Base-by-base conservation (phyloP, 2,888 invertebrate species). In the Drosophila trichaetosa region DNA sequence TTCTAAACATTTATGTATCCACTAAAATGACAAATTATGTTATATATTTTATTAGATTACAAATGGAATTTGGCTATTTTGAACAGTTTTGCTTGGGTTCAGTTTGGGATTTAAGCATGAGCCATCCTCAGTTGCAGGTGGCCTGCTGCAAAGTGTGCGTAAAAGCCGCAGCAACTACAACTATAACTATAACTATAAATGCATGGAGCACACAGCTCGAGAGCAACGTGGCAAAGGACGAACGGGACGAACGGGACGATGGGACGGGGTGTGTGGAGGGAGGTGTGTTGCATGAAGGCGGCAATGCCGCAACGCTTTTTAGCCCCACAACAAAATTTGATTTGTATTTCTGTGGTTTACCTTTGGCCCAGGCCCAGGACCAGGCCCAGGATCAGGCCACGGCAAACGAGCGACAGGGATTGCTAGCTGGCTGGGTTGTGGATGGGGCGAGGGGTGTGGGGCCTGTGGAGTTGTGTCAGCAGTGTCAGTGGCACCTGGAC, bases 261-360 rank as follows among this genome's bases (percentile, higher is more conserved):
- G 53, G 13, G 27, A 6, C 16, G 7, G 54, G 16, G n/a, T 8
- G 24, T 29, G n/a, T 5, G n/a, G 38, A 29, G 33, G 34, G 11
- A 31, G 36, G 38, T 42, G 42, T 31, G 62, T 46, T 46, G 46
- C 46, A 46, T 24, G 67, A 56, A 48, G 62, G 49, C 48, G 53
- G 53, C 66, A 70, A 71, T 51, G 79, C 81, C 81, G 73, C 83
- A 84, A 87, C 77, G 87, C 88, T 87, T 83, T 85, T 86, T 83
- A 83, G 87, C 89, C 89, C 82, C 91, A 90, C 89, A 91, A 85
- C 91, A 91, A 91, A 91, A 91, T 92, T 91, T 92, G 88, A 91
- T 91, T 91, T 90, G 92, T 91, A 91, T 91, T 90, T 84, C 91
- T 91, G 92, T 85, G 91, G 91, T 83, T 87, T 89, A 91, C 85